Evolutionary conservation across 2,888 invertebrate species (phyloP).

Genomic region (Protophormia terraenovae): DNA sequence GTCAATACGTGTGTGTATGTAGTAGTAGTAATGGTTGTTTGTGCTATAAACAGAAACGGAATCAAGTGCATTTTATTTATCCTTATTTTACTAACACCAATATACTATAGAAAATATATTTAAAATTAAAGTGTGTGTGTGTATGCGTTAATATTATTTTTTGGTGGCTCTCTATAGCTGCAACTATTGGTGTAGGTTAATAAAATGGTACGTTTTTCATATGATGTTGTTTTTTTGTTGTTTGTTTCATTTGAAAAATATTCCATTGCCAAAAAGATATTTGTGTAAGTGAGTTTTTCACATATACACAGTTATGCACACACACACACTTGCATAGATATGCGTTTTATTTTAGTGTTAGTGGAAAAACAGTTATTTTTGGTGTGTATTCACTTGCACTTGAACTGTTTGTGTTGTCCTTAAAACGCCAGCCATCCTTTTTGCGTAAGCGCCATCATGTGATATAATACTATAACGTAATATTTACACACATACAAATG

Average conservation of each 20-base stretch:
- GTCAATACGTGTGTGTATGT: neutral
- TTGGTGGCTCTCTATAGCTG: neutral
- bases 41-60: slow-evolving; percentile 46
- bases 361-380: slow-evolving; percentile 35
- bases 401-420: slow-evolving; percentile 77
- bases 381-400: slow-evolving; percentile 75
- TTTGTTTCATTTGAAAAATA: neutral
- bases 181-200: slow-evolving; percentile 41
- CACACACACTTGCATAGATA: neutral
- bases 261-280: slow-evolving; percentile 31
- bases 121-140: neutral
- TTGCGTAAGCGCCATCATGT: slow-evolving; percentile 68
- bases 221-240: neutral
- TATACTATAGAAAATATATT: neutral
- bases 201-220: slow-evolving; percentile 16
- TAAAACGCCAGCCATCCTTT: slow-evolving; percentile 73
- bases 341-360: neutral
- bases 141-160: neutral
- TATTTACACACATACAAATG: slow-evolving; percentile 50
- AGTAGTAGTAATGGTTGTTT: neutral
- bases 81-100: slow-evolving; percentile 24
- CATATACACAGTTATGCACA: neutral
- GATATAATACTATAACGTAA: slow-evolving; percentile 64
- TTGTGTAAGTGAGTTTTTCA: neutral
- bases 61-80: slow-evolving; percentile 38